phyloP scores from a whole-genome alignment of 92 coral and sea anemone species.

The Blastomussa wellsi region DNA sequence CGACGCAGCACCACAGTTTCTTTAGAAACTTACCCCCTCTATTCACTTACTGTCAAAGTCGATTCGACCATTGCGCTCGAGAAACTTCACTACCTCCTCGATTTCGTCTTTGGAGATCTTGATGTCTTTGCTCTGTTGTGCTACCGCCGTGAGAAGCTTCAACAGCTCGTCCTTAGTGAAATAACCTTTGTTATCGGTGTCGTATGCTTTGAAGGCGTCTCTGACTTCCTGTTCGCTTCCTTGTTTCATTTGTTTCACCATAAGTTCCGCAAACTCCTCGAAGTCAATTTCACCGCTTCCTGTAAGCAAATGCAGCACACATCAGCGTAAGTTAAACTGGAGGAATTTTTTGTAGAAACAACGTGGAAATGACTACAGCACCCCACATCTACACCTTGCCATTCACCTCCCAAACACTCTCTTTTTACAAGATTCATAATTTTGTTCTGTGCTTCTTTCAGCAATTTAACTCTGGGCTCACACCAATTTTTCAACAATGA shows the following conservation, averaged over 20 bases:
- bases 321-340: background rate
- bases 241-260: slow-evolving; percentile 85
- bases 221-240: slow-evolving; percentile 77
- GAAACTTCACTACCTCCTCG: slow-evolving; percentile 22
- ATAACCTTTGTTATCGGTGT: slow-evolving; percentile 63
- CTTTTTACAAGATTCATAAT: too few relatives aligned
- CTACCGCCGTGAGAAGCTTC: slow-evolving; percentile 66
- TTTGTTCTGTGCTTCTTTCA: too few relatives aligned
- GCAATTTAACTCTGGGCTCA: too few relatives aligned
- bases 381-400: too few relatives aligned
- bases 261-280: slow-evolving; percentile 89
- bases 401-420: too few relatives aligned
- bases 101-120: slow-evolving; percentile 46
- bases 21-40: too few relatives aligned
- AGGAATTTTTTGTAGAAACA: background rate
- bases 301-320: slow-evolving; percentile 2
- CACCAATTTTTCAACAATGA: too few relatives aligned
- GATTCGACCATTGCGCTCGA: slow-evolving; percentile 30
- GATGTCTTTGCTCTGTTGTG: slow-evolving; percentile 52
- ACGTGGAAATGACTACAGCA: background rate
- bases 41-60: slow-evolving; percentile 44
- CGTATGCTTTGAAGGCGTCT: slow-evolving; percentile 83
- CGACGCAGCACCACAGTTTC: too few relatives aligned
- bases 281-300: slow-evolving; percentile 94
- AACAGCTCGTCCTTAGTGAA: slow-evolving; percentile 75